Percentiles rank a stretch among this genome's conserved stretches.
These are phyloP conservation scores for Papilio gigon DNA, from an alignment of 2,888 invertebrate species.

Conservation along the genomic window DNA sequence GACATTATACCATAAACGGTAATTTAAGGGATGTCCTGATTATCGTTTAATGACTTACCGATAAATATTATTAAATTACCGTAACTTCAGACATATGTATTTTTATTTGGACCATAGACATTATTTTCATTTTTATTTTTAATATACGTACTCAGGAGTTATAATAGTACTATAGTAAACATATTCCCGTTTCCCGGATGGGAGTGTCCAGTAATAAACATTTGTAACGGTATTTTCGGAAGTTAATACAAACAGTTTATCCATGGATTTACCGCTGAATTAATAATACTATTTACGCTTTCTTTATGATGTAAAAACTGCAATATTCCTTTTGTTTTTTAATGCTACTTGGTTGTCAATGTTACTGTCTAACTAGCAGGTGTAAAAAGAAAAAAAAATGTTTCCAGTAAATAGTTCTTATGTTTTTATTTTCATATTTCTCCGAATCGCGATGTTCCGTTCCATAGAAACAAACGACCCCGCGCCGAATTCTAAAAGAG, in stretches of 20 bases:
- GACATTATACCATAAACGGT: neutral
- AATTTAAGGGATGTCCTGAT: neutral
- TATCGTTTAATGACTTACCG: too few relatives aligned
- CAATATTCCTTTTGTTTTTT: neutral
- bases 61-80: too few relatives aligned
- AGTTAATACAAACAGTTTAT: neutral
- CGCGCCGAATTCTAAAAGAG: slow-evolving; percentile 44
- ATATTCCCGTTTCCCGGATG: slow-evolving; percentile 43
- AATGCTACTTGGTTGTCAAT: too few relatives aligned
- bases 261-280: neutral
- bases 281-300: neutral
- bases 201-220: neutral
- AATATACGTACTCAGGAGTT: neutral
- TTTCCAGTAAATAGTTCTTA: neutral
- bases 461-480: slow-evolving; percentile 33
- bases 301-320: neutral
- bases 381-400: neutral
- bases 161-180: slow-evolving; percentile 41
- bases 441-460: neutral
- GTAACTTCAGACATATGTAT: too few relatives aligned
- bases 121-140: neutral
- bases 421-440: neutral
- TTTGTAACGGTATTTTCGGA: slow-evolving; percentile 12
- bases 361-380: neutral
- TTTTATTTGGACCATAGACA: too few relatives aligned